phyloP scores from a whole-genome alignment of 1,140 invertebrate species.

The Magallana angulata region DNA sequence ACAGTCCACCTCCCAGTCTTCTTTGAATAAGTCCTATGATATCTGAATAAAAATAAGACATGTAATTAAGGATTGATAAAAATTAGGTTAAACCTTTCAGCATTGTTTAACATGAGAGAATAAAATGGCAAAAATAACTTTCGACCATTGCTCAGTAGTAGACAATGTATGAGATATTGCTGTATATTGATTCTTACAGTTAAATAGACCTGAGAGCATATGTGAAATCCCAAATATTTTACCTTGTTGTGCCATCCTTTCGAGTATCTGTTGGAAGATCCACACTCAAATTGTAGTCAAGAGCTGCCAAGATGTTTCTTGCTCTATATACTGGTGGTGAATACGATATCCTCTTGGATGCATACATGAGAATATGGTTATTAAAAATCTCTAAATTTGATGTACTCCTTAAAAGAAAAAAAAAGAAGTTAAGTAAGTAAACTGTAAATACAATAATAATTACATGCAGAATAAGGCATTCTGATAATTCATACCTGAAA shows the following conservation, averaged over 20 bases:
- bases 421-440: neutral
- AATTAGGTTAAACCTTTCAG: too few species aligned
- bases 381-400: slow-evolving; percentile 35
- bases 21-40: slow-evolving; percentile 32
- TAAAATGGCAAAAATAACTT: too few species aligned
- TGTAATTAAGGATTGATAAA: neutral
- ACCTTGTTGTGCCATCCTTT: slow-evolving; percentile 38
- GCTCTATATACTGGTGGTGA: slow-evolving; percentile 42
- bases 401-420: slow-evolving; percentile 39
- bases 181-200: too few species aligned
- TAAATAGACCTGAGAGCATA: neutral
- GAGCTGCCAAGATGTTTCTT: slow-evolving; percentile 33
- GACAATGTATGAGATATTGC: too few species aligned
- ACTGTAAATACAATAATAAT: too few species aligned
- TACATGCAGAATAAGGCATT: too few species aligned
- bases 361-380: slow-evolving; percentile 37
- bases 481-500: slow-evolving; percentile 35
- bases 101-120: too few species aligned
- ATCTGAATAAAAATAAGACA: neutral
- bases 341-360: slow-evolving; percentile 21
- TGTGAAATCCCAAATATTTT: too few species aligned
- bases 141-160: too few species aligned
- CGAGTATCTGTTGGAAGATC: neutral
- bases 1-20: slow-evolving; percentile 24
- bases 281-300: slow-evolving; percentile 38